Evolutionary conservation across 2,113 vertebrate species (phyloP), one percentile per base, ranked within the genome.

Genomic region (Pelobates fuscus): DNA sequence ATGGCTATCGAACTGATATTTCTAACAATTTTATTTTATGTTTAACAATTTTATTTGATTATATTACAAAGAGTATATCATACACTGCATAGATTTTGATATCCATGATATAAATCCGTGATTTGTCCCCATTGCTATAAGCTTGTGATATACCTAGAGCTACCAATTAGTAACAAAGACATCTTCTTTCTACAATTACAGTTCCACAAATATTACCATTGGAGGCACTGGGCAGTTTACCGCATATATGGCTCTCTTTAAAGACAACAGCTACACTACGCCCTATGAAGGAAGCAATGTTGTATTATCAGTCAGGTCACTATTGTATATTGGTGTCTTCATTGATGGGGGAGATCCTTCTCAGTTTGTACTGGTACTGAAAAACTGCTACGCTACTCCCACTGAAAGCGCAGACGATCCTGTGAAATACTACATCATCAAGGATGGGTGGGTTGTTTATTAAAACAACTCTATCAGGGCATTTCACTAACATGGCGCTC

Each of bases 361-460:
- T 17, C 69, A 64, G 3, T 86, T 85, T 29, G 84, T 21, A 2
- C 54, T 88, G 63, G 29, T 80, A 14, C 78, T 87, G 83, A 84
- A 79, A 30, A 87, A 80, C 69, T 84, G 87, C 61, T 87, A 82
- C 3, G 83, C 84, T 23, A 87, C 83, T 0, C 85, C 82, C 52
- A 82, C 79, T 15, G 0, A 25, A 63, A 81, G 77, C 1, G 30
- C 82, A 15, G 59, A 78, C 0, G 83, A 85, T 65, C 62, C 79
- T 3, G 8, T 80, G 32, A 86, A 86, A 37, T 84, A 85, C 66
- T 85, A 85, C 65, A 84, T 86, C 71, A 86, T 86, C 49, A 64
- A 79, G 73, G 75, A 87, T 78, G 75, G 81, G 85, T 82, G 71
- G 41, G 1, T 62, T n/a, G n/a, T n/a, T 27, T n/a, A 55, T 55